phyloP scores from a whole-genome alignment of 2,888 invertebrate genomes.

The Piscicola geometra region DNA sequence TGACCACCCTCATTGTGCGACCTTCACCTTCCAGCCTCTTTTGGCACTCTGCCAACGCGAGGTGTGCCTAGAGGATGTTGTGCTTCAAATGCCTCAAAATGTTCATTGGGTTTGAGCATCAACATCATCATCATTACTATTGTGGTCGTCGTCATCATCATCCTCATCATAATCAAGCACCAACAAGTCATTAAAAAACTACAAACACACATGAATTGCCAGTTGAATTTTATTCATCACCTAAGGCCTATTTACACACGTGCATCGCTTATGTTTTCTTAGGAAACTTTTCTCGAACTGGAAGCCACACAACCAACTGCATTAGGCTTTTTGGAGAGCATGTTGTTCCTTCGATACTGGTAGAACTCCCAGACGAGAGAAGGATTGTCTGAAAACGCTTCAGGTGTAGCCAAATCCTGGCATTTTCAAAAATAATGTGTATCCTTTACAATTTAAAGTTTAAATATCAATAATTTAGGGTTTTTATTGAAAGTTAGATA shows the following conservation, averaged over 20 bases:
- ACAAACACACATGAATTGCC: no score
- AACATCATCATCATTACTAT: no score
- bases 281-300: no score
- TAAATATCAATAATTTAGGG: not conserved
- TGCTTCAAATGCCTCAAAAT: no score
- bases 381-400: conserved; percentile 69
- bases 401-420: conserved; percentile 61
- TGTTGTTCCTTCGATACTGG: conserved; percentile 75
- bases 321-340: conserved; percentile 62
- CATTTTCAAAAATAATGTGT: not conserved
- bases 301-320: conserved; percentile 44
- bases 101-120: no score
- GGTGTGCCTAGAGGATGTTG: conserved; percentile 62
- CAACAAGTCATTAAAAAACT: no score
- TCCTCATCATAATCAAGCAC: no score
- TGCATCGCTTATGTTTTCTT: no score
- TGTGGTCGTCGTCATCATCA: no score
- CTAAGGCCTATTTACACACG: no score
- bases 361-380: conserved; percentile 86
- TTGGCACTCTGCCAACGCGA: conserved; percentile 68
- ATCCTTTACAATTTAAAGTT: not conserved
- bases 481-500: not conserved
- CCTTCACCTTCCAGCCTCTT: conserved; percentile 59
- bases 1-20: conserved; percentile 61
- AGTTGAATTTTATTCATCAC: no score